phyloP scores from a whole-genome alignment of 2,797 vertebrate genomes.

The Mus spretus region DNA sequence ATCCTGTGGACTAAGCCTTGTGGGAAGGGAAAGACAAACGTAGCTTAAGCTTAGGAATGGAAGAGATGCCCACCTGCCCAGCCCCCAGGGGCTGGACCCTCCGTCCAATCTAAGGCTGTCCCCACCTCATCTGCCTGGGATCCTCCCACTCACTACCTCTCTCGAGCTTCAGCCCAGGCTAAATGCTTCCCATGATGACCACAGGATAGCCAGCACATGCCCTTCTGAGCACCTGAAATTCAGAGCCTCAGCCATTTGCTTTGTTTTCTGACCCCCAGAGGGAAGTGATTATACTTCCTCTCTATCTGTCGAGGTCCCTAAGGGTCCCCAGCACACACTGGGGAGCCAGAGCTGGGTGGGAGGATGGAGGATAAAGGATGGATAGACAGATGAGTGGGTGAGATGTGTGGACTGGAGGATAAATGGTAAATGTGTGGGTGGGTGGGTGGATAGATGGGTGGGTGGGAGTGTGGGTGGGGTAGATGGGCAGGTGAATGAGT shows the following conservation, averaged over 20 bases:
- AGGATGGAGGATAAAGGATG: background rate
- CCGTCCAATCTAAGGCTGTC: background rate
- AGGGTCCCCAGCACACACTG: background rate
- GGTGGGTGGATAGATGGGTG: background rate
- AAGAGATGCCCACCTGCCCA: background rate
- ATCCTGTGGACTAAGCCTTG: background rate
- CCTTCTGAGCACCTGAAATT: background rate
- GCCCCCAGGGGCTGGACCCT: background rate
- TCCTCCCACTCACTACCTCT: too few relatives aligned
- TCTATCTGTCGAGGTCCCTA: background rate
- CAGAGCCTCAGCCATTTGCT: background rate
- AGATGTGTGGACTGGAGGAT: background rate
- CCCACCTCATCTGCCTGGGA: background rate
- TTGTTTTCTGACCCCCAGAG: background rate
- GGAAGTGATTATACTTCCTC: background rate
- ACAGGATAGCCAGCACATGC: background rate
- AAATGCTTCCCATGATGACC: background rate
- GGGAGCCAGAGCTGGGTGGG: background rate
- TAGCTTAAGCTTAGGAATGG: background rate
- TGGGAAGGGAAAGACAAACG: background rate
- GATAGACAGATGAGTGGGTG: background rate
- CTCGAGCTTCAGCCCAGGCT: background rate
- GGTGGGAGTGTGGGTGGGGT: background rate
- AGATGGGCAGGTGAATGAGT: background rate
- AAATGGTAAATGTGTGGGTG: background rate